phyloP scores from a whole-genome alignment of 2,113 vertebrate genomes.

The Hemibagrus wyckioides region DNA sequence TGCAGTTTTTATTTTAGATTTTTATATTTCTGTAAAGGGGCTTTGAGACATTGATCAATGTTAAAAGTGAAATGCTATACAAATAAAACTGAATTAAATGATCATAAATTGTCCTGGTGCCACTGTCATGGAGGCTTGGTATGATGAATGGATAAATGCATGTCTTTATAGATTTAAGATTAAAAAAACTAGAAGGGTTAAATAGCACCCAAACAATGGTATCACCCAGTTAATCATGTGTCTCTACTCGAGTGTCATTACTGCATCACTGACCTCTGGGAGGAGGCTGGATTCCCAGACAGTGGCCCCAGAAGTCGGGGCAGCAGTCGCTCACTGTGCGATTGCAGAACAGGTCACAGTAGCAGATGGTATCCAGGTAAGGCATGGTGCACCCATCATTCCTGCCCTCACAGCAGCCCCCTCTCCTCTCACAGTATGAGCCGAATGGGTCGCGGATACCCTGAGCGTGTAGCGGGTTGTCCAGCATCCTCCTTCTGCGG shows the following conservation, averaged over 20 bases:
- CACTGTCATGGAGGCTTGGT: not conserved
- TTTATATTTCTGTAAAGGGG: too few species aligned
- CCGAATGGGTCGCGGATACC: conserved; percentile 87
- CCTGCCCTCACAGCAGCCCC: conserved; percentile 86
- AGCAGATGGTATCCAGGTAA: conserved; percentile 92
- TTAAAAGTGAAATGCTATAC: too few species aligned
- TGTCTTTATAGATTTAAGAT: not conserved
- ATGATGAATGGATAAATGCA: not conserved
- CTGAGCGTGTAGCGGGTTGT: conserved; percentile 78
- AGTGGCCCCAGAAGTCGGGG: conserved; percentile 95
- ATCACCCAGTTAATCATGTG: not conserved
- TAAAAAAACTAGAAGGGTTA: not conserved
- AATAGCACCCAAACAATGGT: not conserved
- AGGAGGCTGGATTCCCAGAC: conserved; percentile 82
- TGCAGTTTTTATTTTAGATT: too few species aligned
- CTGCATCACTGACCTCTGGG: conserved; percentile 66
- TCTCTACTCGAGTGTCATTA: not conserved
- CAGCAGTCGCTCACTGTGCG: conserved; percentile 95
- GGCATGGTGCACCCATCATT: conserved; percentile 86
- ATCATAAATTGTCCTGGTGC: not conserved
- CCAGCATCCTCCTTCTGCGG: conserved; percentile 72
- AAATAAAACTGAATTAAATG: not conserved
- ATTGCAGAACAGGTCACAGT: conserved; percentile 98
- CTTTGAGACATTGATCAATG: too few species aligned
- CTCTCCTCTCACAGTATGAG: conserved; percentile 83